phyloP scores from a whole-genome alignment of 2,888 invertebrate species.

The Chloroclysta siterata region DNA sequence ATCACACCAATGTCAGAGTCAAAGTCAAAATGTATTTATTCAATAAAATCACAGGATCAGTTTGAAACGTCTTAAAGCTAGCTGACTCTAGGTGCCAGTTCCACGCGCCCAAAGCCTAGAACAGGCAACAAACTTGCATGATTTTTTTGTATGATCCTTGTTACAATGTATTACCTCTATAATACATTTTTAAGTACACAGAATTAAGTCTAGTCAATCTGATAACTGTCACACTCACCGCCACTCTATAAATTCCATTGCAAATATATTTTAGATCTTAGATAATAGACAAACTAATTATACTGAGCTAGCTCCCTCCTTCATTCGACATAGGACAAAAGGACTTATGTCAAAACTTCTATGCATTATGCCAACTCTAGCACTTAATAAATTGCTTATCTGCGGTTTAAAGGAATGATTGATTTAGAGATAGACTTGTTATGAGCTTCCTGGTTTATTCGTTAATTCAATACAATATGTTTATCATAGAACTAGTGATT shows the following conservation, averaged over 20 bases:
- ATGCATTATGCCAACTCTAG: conserved; percentile 8
- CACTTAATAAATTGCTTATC: conserved; percentile 6
- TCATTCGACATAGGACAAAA: conserved; percentile 35
- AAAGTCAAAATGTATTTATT: too few relatives aligned
- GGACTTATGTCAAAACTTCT: conserved; percentile 23
- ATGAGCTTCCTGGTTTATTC: conserved; percentile 3
- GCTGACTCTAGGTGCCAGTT: too few relatives aligned
- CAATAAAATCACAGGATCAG: too few relatives aligned
- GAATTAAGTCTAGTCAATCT: too few relatives aligned
- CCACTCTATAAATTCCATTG: conserved; percentile 35
- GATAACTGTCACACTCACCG: conserved; percentile 13
- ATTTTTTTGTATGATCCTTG: too few relatives aligned
- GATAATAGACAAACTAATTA: conserved; percentile 47
- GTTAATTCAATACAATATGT: not conserved
- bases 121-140: too few relatives aligned
- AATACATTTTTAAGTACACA: too few relatives aligned
- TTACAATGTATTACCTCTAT: too few relatives aligned
- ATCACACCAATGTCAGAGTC: too few relatives aligned
- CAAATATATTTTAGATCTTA: conserved; percentile 40
- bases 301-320: conserved; percentile 38
- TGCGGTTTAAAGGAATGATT: not conserved
- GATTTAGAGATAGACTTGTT: conserved; percentile 15
- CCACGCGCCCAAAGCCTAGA: too few relatives aligned
- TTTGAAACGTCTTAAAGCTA: too few relatives aligned
- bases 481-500: not conserved